Percentiles rank a stretch among this genome's conserved stretches.
These are phyloP conservation scores for Esox masquinongy DNA, from an alignment of 2,797 vertebrate species.

Conservation along the genomic window DNA sequence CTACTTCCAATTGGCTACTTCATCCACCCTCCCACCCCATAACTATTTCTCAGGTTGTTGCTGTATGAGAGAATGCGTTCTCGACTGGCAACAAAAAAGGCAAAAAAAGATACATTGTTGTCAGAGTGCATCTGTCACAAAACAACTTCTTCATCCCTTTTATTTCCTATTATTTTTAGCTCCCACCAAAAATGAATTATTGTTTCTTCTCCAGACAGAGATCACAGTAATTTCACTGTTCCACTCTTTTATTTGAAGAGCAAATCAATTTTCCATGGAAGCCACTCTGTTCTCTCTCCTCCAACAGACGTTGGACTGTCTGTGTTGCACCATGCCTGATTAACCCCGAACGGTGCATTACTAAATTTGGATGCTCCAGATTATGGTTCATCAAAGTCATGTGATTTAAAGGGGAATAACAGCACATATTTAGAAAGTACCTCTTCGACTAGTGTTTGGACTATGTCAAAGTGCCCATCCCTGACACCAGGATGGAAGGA, in stretches of 20 bases:
- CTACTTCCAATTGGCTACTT: too few species aligned
- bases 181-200: constrained; percentile 36
- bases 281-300: constrained; percentile 34
- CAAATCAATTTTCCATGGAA: constrained; percentile 39
- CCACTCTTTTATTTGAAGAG: constrained; percentile 38
- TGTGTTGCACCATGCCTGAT: constrained; percentile 63
- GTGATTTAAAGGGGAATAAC: constrained; percentile 39
- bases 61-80: too few species aligned
- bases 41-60: too few species aligned
- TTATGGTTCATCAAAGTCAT: constrained; percentile 48
- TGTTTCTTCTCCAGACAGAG: constrained; percentile 35
- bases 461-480: too few species aligned
- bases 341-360: constrained; percentile 64
- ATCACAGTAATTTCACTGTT: constrained; percentile 38
- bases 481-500: too few species aligned
- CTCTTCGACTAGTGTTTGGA: too few species aligned
- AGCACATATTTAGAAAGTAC: neutral
- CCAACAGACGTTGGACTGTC: constrained; percentile 60
- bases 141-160: constrained; percentile 25
- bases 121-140: constrained; percentile 1
- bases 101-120: neutral
- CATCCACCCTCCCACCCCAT: too few species aligned
- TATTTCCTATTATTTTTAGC: constrained; percentile 39
- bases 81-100: too few species aligned
- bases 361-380: constrained; percentile 75